phyloP scores from a whole-genome alignment of 2,113 vertebrate species.

The Brienomyrus longianalis region DNA sequence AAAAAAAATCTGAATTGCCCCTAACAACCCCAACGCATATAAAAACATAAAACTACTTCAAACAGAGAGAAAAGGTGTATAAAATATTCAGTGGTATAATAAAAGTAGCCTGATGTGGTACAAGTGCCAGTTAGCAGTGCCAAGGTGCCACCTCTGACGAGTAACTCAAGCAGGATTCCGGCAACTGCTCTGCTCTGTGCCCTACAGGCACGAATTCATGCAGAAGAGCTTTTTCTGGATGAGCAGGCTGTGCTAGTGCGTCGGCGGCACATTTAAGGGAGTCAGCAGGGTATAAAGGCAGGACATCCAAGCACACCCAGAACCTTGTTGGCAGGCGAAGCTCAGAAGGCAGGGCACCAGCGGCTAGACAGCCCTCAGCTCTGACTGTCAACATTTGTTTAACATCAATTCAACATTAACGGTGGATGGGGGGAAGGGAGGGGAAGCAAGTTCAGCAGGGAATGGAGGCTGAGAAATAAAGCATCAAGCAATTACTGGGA shows the following conservation, averaged over 20 bases:
- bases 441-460: background rate
- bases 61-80: background rate
- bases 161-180: background rate
- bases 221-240: background rate
- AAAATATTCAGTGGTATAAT: background rate
- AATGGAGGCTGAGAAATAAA: background rate
- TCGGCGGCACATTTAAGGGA: background rate
- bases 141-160: background rate
- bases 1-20: background rate
- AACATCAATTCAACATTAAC: background rate
- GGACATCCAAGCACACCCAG: background rate
- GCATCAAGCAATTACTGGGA: background rate
- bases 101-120: background rate
- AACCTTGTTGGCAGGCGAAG: background rate
- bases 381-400: background rate
- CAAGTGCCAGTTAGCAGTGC: background rate
- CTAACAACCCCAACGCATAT: background rate
- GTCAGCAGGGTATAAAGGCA: background rate
- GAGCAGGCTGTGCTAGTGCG: conserved; percentile 16
- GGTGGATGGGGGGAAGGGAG: background rate
- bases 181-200: background rate
- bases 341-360: background rate
- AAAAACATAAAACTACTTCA: background rate
- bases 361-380: background rate
- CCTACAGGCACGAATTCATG: background rate